Conservation (phyloP, 92 coral and sea anemone species). For the Epizoanthus ramosus region DNA sequence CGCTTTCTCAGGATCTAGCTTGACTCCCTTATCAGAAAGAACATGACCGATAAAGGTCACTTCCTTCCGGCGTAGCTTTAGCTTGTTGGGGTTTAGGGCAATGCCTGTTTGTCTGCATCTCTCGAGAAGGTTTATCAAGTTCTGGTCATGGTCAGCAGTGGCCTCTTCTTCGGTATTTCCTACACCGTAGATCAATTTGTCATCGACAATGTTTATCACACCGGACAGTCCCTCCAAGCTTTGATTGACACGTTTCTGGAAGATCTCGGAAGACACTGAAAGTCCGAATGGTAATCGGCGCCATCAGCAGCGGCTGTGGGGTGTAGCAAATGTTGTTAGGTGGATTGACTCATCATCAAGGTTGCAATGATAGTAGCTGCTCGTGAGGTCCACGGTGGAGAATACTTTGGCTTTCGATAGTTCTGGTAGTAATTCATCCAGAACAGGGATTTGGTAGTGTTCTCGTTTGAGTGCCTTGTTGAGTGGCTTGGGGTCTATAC, state of each 20-base stretch:
- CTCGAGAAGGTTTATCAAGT: constrained; percentile 34
- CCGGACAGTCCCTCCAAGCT: constrained; percentile 52
- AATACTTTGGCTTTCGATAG: constrained; percentile 50
- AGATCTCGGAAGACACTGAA: constrained; percentile 49
- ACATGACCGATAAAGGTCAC: constrained; percentile 52
- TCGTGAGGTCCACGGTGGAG: constrained; percentile 46
- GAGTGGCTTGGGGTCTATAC: constrained; percentile 50
- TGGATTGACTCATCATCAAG: constrained; percentile 47
- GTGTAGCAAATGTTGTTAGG: constrained; percentile 42
- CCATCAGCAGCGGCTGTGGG: constrained; percentile 47
- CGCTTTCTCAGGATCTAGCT: constrained; percentile 58
- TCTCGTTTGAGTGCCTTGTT: constrained; percentile 55
- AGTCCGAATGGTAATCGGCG: constrained; percentile 44
- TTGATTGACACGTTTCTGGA: constrained; percentile 38
- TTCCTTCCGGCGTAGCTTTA: constrained; percentile 42
- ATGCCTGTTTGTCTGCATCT: constrained; percentile 45
- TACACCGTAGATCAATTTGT: constrained; percentile 46
- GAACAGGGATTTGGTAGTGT: constrained; percentile 45
- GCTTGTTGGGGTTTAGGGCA: constrained; percentile 43
- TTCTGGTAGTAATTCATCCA: constrained; percentile 54
- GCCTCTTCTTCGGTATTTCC: constrained; percentile 48
- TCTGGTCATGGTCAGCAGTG: constrained; percentile 38
- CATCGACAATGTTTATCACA: constrained; percentile 44
- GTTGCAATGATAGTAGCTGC: constrained; percentile 49
- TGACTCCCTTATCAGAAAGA: constrained; percentile 49